These are phyloP conservation scores for Microctonus hyperodae DNA, from an alignment of 2,888 invertebrate genomes.

Conservation along the genomic window DNA sequence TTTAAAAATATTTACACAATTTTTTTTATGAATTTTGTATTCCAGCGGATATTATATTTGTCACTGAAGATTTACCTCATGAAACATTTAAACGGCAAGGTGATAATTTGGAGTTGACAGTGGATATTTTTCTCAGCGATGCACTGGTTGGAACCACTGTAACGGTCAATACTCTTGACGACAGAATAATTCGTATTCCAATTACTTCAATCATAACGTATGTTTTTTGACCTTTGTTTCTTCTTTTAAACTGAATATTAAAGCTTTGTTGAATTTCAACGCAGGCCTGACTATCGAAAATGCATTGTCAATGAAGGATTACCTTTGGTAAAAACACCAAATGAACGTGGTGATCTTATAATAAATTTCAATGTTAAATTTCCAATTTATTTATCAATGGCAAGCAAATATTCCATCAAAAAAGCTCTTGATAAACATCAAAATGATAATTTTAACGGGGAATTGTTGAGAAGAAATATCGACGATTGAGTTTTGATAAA, in stretches of 20 bases:
- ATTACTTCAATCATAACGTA: conserved; percentile 76
- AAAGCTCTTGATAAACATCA: conserved; percentile 46
- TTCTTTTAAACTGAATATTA: neutral
- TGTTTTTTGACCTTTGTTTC: conserved; percentile 39
- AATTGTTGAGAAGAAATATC: neutral
- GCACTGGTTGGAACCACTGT: conserved; percentile 76
- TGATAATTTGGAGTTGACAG: conserved; percentile 72
- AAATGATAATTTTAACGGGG: neutral
- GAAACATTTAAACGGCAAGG: conserved; percentile 72
- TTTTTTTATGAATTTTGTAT: conserved; percentile 20
- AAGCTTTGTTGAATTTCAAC: conserved; percentile 20
- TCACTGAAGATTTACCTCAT: conserved; percentile 76
- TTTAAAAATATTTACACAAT: neutral
- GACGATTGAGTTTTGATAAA: neutral
- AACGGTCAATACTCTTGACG: conserved; percentile 74
- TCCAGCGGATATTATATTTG: conserved; percentile 77
- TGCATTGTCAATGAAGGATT: conserved; percentile 77
- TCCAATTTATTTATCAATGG: conserved; percentile 66
- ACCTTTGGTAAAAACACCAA: conserved; percentile 70
- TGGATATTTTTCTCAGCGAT: conserved; percentile 71
- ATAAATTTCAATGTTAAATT: conserved; percentile 72
- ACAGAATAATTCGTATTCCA: conserved; percentile 72
- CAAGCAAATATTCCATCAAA: conserved; percentile 60
- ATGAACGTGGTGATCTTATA: conserved; percentile 73
- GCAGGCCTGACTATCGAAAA: conserved; percentile 72